Percentiles rank a stretch among this genome's conserved stretches.
Evolutionary conservation across 2,888 invertebrate genomes (phyloP).

Genomic region (Rosalia funebris): DNA sequence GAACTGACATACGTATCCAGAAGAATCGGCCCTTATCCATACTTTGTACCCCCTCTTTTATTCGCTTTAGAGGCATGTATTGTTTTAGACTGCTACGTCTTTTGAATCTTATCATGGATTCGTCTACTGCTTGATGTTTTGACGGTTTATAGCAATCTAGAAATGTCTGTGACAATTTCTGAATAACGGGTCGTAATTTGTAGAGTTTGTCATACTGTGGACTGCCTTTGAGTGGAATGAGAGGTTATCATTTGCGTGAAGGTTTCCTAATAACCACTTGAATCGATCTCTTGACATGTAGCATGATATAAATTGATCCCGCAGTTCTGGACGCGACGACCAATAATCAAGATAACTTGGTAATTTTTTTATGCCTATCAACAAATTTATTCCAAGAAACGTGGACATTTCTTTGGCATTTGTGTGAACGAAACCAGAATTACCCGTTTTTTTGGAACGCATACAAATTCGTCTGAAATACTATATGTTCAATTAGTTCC

Average conservation of each 20-base stretch:
- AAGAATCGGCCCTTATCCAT: no score
- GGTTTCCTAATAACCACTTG: not conserved
- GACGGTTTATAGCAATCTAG: no score
- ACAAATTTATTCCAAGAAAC: no score
- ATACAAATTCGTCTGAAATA: not conserved
- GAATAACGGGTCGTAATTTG: not conserved
- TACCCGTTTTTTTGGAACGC: not conserved
- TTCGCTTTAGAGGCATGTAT: no score
- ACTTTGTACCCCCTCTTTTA: no score
- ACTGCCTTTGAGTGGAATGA: not conserved
- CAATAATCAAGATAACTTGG: not conserved
- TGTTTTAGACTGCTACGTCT: no score
- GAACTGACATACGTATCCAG: no score
- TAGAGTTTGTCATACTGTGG: not conserved
- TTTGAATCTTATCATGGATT: no score
- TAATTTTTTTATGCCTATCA: no score
- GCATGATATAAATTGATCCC: not conserved
- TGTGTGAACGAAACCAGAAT: not conserved
- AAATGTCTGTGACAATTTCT: not conserved
- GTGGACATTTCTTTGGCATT: not conserved
- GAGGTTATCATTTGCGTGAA: not conserved
- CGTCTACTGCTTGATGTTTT: no score
- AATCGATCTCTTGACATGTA: slow-evolving; percentile 2
- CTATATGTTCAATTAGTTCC: not conserved
- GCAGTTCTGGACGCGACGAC: slow-evolving; percentile 4